phyloP scores from a whole-genome alignment of 1,140 invertebrate species.

The Zaprionus africanus region DNA sequence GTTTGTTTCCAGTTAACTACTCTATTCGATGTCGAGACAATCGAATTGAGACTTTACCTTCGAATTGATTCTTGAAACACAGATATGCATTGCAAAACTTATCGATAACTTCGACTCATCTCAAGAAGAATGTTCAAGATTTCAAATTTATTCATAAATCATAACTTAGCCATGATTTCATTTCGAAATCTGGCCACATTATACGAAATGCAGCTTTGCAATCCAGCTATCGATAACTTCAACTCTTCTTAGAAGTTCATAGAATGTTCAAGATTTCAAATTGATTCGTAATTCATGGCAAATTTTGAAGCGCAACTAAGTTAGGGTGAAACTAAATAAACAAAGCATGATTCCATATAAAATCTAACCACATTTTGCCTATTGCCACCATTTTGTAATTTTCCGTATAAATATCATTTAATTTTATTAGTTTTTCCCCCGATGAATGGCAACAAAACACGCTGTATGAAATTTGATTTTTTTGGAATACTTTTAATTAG shows the following conservation, averaged over 20 bases:
- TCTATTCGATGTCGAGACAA: background rate
- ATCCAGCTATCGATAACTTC: background rate
- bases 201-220: too few relatives aligned
- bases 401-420: background rate
- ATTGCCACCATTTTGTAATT: constrained; percentile 3
- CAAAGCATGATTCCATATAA: background rate
- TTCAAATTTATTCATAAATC: background rate
- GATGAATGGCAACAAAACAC: background rate
- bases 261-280: background rate
- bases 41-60: background rate
- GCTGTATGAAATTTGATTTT: background rate
- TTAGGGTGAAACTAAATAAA: background rate
- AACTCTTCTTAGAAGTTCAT: too few relatives aligned
- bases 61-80: background rate
- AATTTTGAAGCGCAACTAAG: background rate
- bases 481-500: constrained; percentile 8
- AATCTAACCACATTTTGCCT: background rate
- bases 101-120: background rate
- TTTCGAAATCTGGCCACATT: too few relatives aligned
- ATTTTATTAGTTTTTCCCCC: background rate
- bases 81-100: background rate
- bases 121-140: too few relatives aligned
- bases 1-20: constrained; percentile 10
- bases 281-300: background rate
- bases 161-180: too few relatives aligned